Evolutionary conservation across 1,140 invertebrate species (phyloP).

Genomic region (Probaryconus sp.): DNA sequence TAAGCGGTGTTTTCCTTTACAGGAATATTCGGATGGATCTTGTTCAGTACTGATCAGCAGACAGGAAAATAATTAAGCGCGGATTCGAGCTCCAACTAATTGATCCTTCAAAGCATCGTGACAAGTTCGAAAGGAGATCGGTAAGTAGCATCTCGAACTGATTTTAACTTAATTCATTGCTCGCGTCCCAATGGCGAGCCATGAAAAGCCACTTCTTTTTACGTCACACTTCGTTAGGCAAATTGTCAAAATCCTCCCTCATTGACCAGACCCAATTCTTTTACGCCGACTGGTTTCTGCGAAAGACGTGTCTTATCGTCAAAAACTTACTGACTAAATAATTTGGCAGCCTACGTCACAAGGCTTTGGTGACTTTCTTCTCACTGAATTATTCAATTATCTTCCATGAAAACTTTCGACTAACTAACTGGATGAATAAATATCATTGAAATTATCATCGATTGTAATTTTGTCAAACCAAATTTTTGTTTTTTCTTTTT

Average conservation of each 20-base stretch:
- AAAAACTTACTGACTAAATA: slow-evolving; percentile 44
- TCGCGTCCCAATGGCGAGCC: slow-evolving; percentile 11
- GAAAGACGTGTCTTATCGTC: slow-evolving; percentile 47
- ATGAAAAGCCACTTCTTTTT: slow-evolving; percentile 57
- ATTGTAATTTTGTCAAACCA: too few relatives aligned
- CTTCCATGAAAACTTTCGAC: slow-evolving; percentile 22
- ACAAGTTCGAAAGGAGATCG: slow-evolving; percentile 39
- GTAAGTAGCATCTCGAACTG: slow-evolving; percentile 57
- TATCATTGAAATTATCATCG: too few relatives aligned
- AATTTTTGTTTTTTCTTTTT: too few relatives aligned
- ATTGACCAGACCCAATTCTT: slow-evolving; percentile 55
- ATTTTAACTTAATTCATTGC: slow-evolving; percentile 57
- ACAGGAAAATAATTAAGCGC: slow-evolving; percentile 51
- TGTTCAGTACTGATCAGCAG: not conserved
- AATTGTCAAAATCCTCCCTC: slow-evolving; percentile 58
- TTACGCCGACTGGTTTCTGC: slow-evolving; percentile 22
- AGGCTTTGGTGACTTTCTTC: slow-evolving; percentile 2
- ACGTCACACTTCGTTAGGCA: slow-evolving; percentile 61
- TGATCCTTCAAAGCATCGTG: slow-evolving; percentile 54
- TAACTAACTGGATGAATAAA: slow-evolving; percentile 37
- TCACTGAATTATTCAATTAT: slow-evolving; percentile 36
- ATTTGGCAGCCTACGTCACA: slow-evolving; percentile 27
- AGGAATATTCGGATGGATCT: too few relatives aligned
- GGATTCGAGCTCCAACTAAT: slow-evolving; percentile 45
- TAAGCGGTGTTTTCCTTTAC: too few relatives aligned